Evolutionary conservation across 35 echinoderm and acorn worm species (phyloP).

Genomic region (Apostichopus japonicus): DNA sequence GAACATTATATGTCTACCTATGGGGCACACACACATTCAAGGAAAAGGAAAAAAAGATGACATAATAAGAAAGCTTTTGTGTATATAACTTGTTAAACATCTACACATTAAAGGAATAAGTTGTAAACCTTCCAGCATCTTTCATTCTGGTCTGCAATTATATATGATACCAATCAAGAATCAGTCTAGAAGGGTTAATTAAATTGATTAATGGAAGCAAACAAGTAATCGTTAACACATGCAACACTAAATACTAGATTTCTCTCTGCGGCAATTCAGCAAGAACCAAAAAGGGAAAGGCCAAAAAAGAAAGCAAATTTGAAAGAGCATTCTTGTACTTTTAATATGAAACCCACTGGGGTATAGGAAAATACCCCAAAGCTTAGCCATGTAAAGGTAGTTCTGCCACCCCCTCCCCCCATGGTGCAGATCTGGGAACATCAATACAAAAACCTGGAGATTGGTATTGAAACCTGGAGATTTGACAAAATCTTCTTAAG

Average conservation of each 20-base stretch:
- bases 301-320: too few relatives aligned
- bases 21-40: slow-evolving; percentile 34
- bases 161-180: neutral
- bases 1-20: slow-evolving; percentile 20
- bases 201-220: slow-evolving; percentile 1
- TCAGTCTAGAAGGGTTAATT: neutral
- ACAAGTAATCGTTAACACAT: neutral
- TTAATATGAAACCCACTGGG: too few relatives aligned
- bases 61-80: neutral
- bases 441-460: too few relatives aligned
- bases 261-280: neutral
- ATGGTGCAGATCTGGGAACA: too few relatives aligned
- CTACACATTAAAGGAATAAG: slow-evolving; percentile 10
- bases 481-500: too few relatives aligned
- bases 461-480: too few relatives aligned
- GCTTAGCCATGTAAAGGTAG: too few relatives aligned
- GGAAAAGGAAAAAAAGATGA: neutral
- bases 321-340: too few relatives aligned
- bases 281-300: neutral
- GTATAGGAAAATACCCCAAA: too few relatives aligned
- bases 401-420: too few relatives aligned
- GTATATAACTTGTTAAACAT: neutral
- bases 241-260: neutral
- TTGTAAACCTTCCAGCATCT: neutral
- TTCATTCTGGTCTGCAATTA: neutral